phyloP scores from a whole-genome alignment of 2,113 vertebrate genomes.

The Chaetodon trifascialis region DNA sequence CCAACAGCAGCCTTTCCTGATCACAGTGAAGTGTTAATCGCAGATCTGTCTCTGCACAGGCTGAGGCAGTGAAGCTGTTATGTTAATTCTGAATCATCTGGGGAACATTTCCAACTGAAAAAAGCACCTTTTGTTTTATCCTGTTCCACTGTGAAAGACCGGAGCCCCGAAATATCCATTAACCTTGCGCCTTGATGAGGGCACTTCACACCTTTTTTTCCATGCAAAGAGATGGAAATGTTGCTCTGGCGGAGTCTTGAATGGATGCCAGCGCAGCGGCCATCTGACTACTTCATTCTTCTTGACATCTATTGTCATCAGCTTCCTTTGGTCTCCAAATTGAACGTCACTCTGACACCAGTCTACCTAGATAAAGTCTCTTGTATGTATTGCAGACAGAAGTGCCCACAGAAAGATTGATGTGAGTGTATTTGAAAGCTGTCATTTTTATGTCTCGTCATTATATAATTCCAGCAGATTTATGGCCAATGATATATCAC shows the following conservation, averaged over 20 bases:
- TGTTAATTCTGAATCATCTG: slow-evolving; percentile 68
- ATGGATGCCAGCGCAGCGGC: slow-evolving; percentile 45
- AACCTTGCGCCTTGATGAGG: slow-evolving; percentile 57
- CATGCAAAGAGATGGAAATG: slow-evolving; percentile 81
- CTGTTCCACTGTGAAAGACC: slow-evolving; percentile 54
- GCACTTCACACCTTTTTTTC: slow-evolving; percentile 71
- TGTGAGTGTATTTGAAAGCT: slow-evolving; percentile 8
- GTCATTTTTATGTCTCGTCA: slow-evolving; percentile 19
- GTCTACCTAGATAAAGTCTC: slow-evolving; percentile 25
- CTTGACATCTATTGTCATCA: slow-evolving; percentile 58
- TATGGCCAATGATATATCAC: slow-evolving; percentile 24
- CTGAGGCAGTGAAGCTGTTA: slow-evolving; percentile 51
- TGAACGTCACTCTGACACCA: slow-evolving; percentile 57
- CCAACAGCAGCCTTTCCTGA: neutral
- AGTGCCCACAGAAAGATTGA: neutral
- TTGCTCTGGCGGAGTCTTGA: slow-evolving; percentile 45
- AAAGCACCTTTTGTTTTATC: slow-evolving; percentile 68
- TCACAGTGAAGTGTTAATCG: slow-evolving; percentile 52
- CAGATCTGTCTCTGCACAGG: slow-evolving; percentile 13
- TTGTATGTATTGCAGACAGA: neutral
- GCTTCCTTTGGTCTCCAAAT: slow-evolving; percentile 63
- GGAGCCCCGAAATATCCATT: slow-evolving; percentile 54
- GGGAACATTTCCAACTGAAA: slow-evolving; percentile 78
- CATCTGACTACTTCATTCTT: slow-evolving; percentile 60
- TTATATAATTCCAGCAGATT: slow-evolving; percentile 13